phyloP scores from a whole-genome alignment of 2,888 invertebrate genomes.

The Patella caerulea region DNA sequence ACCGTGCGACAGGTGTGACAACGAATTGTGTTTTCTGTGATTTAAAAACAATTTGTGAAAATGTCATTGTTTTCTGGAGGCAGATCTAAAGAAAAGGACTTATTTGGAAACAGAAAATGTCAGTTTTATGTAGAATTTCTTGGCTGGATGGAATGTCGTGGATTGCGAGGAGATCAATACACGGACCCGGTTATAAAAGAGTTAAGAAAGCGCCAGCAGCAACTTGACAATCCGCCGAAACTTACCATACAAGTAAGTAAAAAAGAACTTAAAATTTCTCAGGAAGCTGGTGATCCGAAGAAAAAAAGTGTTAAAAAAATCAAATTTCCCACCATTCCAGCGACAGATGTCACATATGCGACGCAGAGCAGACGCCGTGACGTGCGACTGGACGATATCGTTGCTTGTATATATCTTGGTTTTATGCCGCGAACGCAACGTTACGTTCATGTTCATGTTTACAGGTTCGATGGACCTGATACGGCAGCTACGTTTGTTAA shows the following conservation, averaged over 20 bases:
- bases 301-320: conserved; percentile 76
- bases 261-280: conserved; percentile 94
- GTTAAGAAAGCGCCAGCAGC: conserved; percentile 86
- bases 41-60: neutral
- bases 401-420: conserved; percentile 91
- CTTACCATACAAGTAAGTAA: conserved; percentile 77
- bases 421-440: conserved; percentile 95
- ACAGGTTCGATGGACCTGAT: conserved; percentile 92
- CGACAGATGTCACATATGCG: conserved; percentile 81
- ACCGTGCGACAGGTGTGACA: neutral
- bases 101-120: conserved; percentile 51
- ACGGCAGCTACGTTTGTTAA: conserved; percentile 90
- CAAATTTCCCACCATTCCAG: conserved; percentile 78
- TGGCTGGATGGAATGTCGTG: conserved; percentile 94
- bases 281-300: conserved; percentile 76
- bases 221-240: conserved; percentile 88
- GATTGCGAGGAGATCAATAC: conserved; percentile 85
- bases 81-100: conserved; percentile 27
- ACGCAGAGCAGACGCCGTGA: conserved; percentile 82
- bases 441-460: conserved; percentile 96
- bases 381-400: conserved; percentile 83
- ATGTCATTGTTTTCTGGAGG: conserved; percentile 34
- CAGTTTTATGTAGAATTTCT: conserved; percentile 79
- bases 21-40: neutral
- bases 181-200: conserved; percentile 88